Evolutionary conservation across 2,888 invertebrate species (phyloP), one percentile per base, ranked within the genome.

Genomic region (Oscheius sp.): DNA sequence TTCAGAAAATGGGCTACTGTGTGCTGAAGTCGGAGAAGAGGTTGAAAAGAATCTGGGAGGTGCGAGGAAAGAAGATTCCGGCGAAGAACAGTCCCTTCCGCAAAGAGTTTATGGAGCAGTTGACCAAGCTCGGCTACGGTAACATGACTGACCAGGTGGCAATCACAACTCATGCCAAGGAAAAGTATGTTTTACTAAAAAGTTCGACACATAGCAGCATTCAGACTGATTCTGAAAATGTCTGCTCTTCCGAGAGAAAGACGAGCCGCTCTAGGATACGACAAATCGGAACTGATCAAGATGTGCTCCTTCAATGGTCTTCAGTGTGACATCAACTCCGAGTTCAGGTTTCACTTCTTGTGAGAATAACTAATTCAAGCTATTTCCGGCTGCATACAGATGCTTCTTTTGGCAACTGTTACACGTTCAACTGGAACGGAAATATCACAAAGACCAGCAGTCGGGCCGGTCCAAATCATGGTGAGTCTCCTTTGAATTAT

Each of bases 291-390:
- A 58, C 65, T 80, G 1, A 81, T 83, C 13, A 76, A 78, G 66
- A 88, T 88, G 88, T 88, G 88, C 70, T 88, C 87, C 0, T 87
- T 88, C 78, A 86, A 88, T 78, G 85, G 85, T 0, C 76, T 79
- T 32, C 88, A 88, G 65, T 87, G 87, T 72, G 79, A 88, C 73
- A 87, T 88, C 63, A 80, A 82, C 9, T 80, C 77, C n/a, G 87
- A 86, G 59, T 84, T 84, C 74, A 82, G 78, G 80, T 50, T 32
- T 35, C 10, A 48, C 21, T 32, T 21, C 21, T 21, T 21, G 21
- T 21, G 21, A 21, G 50, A 33, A 65, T 21, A 21, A 42, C 11
- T 21, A 10, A 2, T 33, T 60, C n/a, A 37, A 33, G 7, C 60
- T 68, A 81, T 59, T 81, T 77, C 63, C 83, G 82, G 75, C 74